Base-by-base conservation (phyloP, 1,140 invertebrate genomes). In the Idris sp. region DNA sequence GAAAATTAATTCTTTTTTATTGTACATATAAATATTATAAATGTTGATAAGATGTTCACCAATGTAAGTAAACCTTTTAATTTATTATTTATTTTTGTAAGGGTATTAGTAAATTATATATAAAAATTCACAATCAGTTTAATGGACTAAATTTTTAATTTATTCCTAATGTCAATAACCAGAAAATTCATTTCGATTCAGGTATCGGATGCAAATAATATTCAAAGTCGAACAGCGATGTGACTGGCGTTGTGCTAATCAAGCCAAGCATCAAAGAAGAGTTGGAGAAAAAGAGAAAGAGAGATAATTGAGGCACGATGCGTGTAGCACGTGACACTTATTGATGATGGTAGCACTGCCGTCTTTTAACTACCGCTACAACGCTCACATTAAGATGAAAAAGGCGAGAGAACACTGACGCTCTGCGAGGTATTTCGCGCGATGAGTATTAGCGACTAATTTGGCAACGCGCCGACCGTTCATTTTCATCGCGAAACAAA, bases 401-500 rank as follows among this genome's bases (percentile, higher is more conserved):
- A 69, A 67, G 62, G 65, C 58, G 49, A 74, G 65, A 62, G 58
- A 51, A 76, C 71, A 74, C 58, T 74, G 65, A 31, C 71, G 46
- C 30, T 26, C 51, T n/a, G n/a, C 58, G 31, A 56, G 56, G 56
- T 62, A 56, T 67, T 58, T 38, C 44, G 73, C 49, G 65, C 73
- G 69, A 77, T 75, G 69, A 62, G 64, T 82, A 84, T 84, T 84
- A 84, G 79, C 78, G 78, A 79, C 81, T 84, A 84, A 86, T 86
- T 86, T 86, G 85, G 84, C 84, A 85, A 79, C 81, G 76, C 78
- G 78, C 77, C 75, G 83, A 83, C 83, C 80, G 80, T 84, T 83
- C 84, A 86, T 84, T 85, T 86, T 86, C 83, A 85, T 85, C 83
- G 81, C 80, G 83, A 84, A 84, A 86, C 83, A 84, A 84, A 64